Conservation (phyloP, 2,888 invertebrate species). For the Xestobium rufovillosum region DNA sequence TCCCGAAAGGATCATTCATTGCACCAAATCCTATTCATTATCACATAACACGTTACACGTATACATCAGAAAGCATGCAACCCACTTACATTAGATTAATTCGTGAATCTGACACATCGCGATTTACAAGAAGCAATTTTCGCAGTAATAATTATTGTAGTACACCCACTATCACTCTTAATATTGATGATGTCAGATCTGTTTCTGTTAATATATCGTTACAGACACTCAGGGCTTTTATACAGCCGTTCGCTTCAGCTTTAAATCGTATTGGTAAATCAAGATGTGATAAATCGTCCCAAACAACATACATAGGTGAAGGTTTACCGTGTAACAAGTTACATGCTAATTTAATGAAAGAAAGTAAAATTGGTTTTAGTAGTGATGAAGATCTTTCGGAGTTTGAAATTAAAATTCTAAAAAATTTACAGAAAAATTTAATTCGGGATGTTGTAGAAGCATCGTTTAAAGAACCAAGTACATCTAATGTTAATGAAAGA, state of each 20-base stretch:
- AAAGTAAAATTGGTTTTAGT: too few species aligned
- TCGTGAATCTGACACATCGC: conserved; percentile 17
- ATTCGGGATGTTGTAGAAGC: conserved; percentile 17
- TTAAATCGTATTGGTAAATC: conserved; percentile 28
- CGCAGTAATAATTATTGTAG: conserved; percentile 7
- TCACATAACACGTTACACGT: conserved; percentile 35
- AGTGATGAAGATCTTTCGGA: conserved; percentile 14
- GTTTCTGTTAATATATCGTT: conserved; percentile 35
- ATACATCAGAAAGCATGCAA: conserved; percentile 29
- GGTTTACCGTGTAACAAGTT: too few species aligned
- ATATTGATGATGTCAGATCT: conserved; percentile 29
- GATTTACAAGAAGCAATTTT: conserved; percentile 20
- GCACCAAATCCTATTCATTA: conserved; percentile 41
- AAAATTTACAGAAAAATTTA: conserved; percentile 23
- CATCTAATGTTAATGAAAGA: too few species aligned
- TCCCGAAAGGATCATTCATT: conserved; percentile 39
- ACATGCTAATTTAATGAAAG: too few species aligned
- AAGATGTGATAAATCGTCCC: conserved; percentile 26
- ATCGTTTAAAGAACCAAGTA: too few species aligned
- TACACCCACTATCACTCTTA: conserved; percentile 30
- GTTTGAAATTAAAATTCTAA: conserved; percentile 22
- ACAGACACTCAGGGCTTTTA: conserved; percentile 34
- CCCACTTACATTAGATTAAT: conserved; percentile 31
- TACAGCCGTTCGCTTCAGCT: conserved; percentile 36
- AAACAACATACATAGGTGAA: conserved; percentile 32